Evolutionary conservation across 2,888 invertebrate genomes (phyloP), one percentile per base, ranked within the genome.

Genomic region (Parelbella ahira): DNA sequence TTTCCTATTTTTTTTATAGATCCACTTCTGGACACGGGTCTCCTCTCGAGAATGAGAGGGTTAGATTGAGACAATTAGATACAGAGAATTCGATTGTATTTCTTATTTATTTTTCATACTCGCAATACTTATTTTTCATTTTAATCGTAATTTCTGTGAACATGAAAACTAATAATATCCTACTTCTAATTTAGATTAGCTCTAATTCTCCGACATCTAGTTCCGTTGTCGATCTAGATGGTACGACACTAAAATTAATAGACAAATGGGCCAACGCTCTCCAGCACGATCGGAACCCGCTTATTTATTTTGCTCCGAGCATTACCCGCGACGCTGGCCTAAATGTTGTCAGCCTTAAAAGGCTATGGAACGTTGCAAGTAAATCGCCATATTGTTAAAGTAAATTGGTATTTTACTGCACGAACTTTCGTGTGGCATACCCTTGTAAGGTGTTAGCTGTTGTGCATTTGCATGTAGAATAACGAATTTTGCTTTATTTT

Each of bases 391-490:
- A 82, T 80, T 83, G 82, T 82, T 81, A 76, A 76, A 76, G 68
- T 75, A 81, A 82, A 83, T 82, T 78, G 82, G 69, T 81, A 76
- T 83, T 79, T 77, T 77, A 82, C 79, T 69, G 79, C 77, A 72
- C 69, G 73, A 70, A 68, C 58, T 72, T 68, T 73, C 72, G 73
- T 73, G 70, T 70, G 68, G 61, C 68, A 54, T 69, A 64, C 52
- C 77, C 74, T 66, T 75, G 70, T 68, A 72, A 56, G 70, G 63
- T 48, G 52, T 48, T 54, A 47, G 50, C 51, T 51, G 54, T 49
- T 50, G 30, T 20, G 4, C 13, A 47, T 51, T 50, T 53, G 52
- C 49, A 50, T 51, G 36, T 32, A 11, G 20, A 34, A 24, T 2
- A 32, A 45, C 46, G 29, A 24, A 9, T 24, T 19, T 28, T 45